These are phyloP conservation scores for Spodoptera littoralis DNA, from an alignment of 2,888 invertebrate species.

Conservation along the genomic window DNA sequence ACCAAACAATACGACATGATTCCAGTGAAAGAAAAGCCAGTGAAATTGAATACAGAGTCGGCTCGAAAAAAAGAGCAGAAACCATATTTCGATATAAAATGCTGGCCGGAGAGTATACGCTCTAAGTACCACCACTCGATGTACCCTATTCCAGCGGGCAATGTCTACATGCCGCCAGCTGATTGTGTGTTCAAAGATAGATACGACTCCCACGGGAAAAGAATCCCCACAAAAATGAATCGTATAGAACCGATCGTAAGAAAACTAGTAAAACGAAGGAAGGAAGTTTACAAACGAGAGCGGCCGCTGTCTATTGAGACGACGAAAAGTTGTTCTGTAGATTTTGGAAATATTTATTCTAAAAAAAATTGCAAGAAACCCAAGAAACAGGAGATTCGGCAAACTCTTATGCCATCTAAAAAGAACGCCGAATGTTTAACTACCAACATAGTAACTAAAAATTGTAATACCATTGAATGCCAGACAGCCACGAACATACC, in stretches of 20 bases:
- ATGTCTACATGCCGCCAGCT: slow-evolving; percentile 51
- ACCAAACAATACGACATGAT: slow-evolving; percentile 77
- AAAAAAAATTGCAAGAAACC: slow-evolving; percentile 50
- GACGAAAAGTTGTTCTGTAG: slow-evolving; percentile 67
- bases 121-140: slow-evolving; percentile 43
- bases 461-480: slow-evolving; percentile 62
- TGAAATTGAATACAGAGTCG: slow-evolving; percentile 57
- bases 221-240: slow-evolving; percentile 22
- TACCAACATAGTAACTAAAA: slow-evolving; percentile 28
- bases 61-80: slow-evolving; percentile 59
- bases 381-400: slow-evolving; percentile 36
- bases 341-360: slow-evolving; percentile 68
- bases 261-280: slow-evolving; percentile 38
- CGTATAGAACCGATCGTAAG: slow-evolving; percentile 37
- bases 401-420: slow-evolving; percentile 23
- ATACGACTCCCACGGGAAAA: slow-evolving; percentile 30
- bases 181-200: slow-evolving; percentile 18
- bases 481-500: slow-evolving; percentile 61
- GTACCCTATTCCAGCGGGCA: slow-evolving; percentile 32
- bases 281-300: slow-evolving; percentile 34
- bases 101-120: slow-evolving; percentile 63
- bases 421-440: slow-evolving; percentile 69
- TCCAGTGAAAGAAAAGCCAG: slow-evolving; percentile 76
- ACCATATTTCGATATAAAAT: slow-evolving; percentile 50
- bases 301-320: slow-evolving; percentile 43